Conservation (phyloP, 30 jellyfish, hydroid and myxozoan species). For the Sanderia malayensis region DNA sequence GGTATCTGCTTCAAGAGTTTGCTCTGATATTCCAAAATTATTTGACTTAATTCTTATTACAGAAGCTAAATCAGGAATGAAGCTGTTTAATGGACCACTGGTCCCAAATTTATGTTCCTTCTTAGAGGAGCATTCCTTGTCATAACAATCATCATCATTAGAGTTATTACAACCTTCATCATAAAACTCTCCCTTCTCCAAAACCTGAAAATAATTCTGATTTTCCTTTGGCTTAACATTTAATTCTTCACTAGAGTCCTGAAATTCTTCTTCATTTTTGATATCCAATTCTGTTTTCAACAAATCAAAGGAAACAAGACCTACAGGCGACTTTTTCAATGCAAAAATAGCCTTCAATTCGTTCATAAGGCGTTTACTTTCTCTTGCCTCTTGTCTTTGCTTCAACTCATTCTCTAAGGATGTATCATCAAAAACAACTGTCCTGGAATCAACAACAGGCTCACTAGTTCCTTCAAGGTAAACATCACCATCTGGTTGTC, state of each 20-base stretch:
- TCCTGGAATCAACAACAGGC: not conserved
- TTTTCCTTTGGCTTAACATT: not conserved
- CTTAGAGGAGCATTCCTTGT: not conserved
- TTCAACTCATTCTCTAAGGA: not conserved
- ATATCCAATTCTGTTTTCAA: slow-evolving; percentile 12
- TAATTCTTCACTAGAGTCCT: not conserved
- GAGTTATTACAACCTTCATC: not conserved
- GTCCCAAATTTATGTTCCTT: not conserved
- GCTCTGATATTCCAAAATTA: not conserved
- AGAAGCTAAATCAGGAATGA: slow-evolving; percentile 6
- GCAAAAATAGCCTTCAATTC: slow-evolving; percentile 43
- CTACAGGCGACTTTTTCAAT: slow-evolving; percentile 46
- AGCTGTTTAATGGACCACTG: not conserved
- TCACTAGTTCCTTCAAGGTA: slow-evolving; percentile 51
- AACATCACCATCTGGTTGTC: slow-evolving; percentile 39
- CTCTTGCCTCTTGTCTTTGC: slow-evolving; percentile 29
- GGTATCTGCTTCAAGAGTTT: slow-evolving; percentile 22
- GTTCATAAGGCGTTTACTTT: slow-evolving; percentile 24
- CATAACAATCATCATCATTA: not conserved
- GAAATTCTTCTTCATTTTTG: not conserved
- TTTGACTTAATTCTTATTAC: slow-evolving; percentile 12
- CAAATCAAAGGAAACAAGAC: slow-evolving; percentile 43
- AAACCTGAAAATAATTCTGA: not conserved
- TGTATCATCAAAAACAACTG: not conserved
- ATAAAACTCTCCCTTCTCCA: not conserved